Conservation (phyloP, 2,888 invertebrate genomes). For the Balanococcus diminutus region DNA sequence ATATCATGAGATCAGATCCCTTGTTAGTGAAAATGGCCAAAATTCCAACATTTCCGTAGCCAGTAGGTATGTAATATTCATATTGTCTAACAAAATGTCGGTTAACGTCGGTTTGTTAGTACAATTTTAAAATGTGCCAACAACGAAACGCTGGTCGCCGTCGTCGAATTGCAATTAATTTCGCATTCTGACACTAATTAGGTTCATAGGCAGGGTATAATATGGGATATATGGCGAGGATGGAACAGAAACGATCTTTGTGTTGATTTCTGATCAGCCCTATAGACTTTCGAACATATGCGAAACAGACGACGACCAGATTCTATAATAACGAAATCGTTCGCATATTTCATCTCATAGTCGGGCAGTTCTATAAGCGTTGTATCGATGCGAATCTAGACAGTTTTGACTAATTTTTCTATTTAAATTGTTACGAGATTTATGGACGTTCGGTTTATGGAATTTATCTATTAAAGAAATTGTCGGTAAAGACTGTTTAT, state of each 20-base stretch:
- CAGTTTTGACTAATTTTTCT: slow-evolving; percentile 38
- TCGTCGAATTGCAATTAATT: slow-evolving; percentile 25
- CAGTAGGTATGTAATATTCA: neutral
- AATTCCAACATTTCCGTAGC: neutral
- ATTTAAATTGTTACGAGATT: slow-evolving; percentile 35
- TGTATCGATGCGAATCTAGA: slow-evolving; percentile 31
- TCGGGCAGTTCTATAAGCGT: neutral
- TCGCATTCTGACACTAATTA: slow-evolving; percentile 40
- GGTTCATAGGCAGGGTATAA: neutral
- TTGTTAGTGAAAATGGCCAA: neutral
- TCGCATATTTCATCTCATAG: slow-evolving; percentile 21
- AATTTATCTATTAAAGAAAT: slow-evolving; percentile 27
- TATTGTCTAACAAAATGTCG: neutral
- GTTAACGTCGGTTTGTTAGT: neutral
- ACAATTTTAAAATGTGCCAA: neutral
- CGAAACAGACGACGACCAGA: neutral
- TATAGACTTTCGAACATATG: neutral
- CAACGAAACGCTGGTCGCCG: neutral
- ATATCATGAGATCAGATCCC: neutral
- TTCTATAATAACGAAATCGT: neutral
- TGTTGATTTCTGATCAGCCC: neutral
- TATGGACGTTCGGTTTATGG: neutral
- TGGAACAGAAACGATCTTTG: neutral
- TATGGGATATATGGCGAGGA: neutral
- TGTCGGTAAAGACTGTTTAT: slow-evolving; percentile 20